Conservation (phyloP, 2,113 vertebrate species). For the Saimiri boliviensis region DNA sequence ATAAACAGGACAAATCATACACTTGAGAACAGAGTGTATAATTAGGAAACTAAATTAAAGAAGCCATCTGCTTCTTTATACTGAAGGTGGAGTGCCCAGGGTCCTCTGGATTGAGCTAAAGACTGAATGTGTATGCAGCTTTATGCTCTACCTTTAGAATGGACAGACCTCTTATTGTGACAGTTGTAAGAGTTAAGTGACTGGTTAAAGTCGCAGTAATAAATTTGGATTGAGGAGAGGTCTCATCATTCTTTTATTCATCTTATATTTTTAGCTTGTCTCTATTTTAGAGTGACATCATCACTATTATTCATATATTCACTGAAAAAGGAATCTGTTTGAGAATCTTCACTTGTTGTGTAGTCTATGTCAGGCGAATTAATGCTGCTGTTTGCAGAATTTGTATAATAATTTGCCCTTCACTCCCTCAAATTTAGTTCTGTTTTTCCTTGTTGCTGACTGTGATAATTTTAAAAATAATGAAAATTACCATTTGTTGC, state of each 20-base stretch:
- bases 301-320: background rate
- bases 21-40: background rate
- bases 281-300: background rate
- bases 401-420: background rate
- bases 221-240: background rate
- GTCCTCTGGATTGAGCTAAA: background rate
- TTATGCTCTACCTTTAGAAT: background rate
- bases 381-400: background rate
- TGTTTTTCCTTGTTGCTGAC: background rate
- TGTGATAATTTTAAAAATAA: background rate
- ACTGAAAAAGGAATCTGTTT: background rate
- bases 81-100: too few species aligned
- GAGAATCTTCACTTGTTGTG: background rate
- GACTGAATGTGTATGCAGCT: background rate
- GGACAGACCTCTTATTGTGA: background rate
- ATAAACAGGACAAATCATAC: background rate
- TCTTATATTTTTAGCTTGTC: background rate
- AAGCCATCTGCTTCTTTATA: background rate
- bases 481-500: background rate
- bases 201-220: background rate
- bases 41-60: background rate
- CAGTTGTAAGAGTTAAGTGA: background rate
- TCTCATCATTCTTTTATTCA: background rate
- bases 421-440: background rate
- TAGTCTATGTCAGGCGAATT: background rate